A percentile compares a stretch with the other conserved stretches of the same genome.
These are phyloP conservation scores for Aegotheles bennettii DNA, from an alignment of 2,113 vertebrate genomes.

Conservation along the genomic window DNA sequence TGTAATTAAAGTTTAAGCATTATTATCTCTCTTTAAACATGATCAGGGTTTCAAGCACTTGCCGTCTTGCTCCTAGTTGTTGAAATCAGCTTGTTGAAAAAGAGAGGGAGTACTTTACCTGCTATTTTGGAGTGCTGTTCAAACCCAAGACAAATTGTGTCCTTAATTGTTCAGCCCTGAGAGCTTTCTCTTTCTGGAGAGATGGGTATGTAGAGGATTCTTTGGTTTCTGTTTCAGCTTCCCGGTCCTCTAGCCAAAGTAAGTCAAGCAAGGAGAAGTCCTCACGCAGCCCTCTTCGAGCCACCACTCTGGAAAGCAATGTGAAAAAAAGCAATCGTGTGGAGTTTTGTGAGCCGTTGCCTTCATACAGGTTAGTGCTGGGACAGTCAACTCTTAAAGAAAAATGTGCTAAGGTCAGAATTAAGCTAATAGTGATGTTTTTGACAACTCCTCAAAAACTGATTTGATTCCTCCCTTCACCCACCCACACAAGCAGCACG, in stretches of 20 bases:
- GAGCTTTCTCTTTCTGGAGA: constrained; percentile 63
- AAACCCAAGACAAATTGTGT: not conserved
- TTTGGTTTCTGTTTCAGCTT: constrained; percentile 61
- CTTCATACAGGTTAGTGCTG: constrained; percentile 82
- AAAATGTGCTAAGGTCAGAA: not conserved
- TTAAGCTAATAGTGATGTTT: not conserved
- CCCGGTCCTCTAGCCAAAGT: constrained; percentile 68
- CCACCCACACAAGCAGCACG: not conserved
- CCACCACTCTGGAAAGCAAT: constrained; percentile 88
- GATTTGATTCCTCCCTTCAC: not conserved
- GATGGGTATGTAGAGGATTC: constrained; percentile 57
- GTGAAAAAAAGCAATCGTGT: constrained; percentile 80
- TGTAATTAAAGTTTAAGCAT: not conserved
- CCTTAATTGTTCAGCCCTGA: not conserved
- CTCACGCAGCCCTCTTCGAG: constrained; percentile 88
- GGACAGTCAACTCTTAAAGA: not conserved
- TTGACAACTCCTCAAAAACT: not conserved
- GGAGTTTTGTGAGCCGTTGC: constrained; percentile 85
- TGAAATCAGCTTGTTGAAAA: not conserved
- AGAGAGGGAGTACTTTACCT: not conserved
- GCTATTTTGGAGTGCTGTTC: not conserved
- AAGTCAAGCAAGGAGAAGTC: constrained; percentile 80
- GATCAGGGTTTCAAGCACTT: not conserved
- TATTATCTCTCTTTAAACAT: not conserved
- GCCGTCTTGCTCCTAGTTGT: not conserved